Conservation (phyloP, 2,797 vertebrate genomes). For the Crenichthys baileyi region DNA sequence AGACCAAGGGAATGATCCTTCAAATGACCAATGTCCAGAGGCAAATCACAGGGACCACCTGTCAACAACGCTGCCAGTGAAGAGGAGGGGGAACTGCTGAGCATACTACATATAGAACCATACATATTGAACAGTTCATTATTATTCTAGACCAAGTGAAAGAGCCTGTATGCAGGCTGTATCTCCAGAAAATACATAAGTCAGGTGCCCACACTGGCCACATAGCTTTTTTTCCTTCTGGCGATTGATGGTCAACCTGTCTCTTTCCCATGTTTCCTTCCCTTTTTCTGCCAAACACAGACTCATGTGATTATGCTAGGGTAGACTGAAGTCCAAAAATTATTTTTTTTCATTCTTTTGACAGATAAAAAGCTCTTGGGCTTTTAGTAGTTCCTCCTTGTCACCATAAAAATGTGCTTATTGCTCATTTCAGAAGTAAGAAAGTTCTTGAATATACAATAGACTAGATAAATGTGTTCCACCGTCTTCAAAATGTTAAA, state of each 20-base stretch:
- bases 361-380: slow-evolving; percentile 77
- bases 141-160: slow-evolving; percentile 74
- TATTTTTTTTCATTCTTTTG: slow-evolving; percentile 70
- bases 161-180: slow-evolving; percentile 50
- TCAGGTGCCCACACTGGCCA: slow-evolving; percentile 75
- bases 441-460: slow-evolving; percentile 56
- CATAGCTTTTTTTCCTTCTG: slow-evolving; percentile 74
- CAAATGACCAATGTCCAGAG: slow-evolving; percentile 46
- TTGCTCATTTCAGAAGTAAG: slow-evolving; percentile 68
- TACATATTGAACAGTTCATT: slow-evolving; percentile 72
- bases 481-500: background rate
- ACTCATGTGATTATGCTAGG: slow-evolving; percentile 75
- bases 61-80: slow-evolving; percentile 46
- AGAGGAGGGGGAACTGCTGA: slow-evolving; percentile 54
- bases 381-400: slow-evolving; percentile 78
- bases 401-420: slow-evolving; percentile 77
- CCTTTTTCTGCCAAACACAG: slow-evolving; percentile 73
- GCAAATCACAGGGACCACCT: slow-evolving; percentile 59
- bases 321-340: slow-evolving; percentile 55
- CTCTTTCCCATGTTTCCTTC: slow-evolving; percentile 61
- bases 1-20: slow-evolving; percentile 64
- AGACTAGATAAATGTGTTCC: slow-evolving; percentile 52
- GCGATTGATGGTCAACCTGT: slow-evolving; percentile 79
- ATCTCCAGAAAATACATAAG: slow-evolving; percentile 55
- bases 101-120: slow-evolving; percentile 50